A percentile compares a stretch with the other conserved stretches of the same genome.
Conservation (phyloP, 2,113 vertebrate species). For the Lates calcarifer region DNA sequence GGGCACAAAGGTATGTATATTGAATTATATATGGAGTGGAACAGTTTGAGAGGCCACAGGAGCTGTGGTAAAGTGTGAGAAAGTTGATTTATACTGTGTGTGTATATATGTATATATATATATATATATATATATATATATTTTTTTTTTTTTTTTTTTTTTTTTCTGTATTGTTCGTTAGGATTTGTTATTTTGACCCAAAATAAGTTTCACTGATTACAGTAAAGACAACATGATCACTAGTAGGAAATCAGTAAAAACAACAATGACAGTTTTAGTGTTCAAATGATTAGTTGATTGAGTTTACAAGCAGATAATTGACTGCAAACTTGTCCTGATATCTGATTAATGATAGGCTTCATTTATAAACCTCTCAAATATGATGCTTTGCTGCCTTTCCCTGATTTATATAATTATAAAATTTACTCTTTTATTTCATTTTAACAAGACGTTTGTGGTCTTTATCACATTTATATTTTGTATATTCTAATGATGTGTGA, state of each 20-base stretch:
- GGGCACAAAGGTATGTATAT: conserved; percentile 33
- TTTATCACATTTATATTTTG: not conserved
- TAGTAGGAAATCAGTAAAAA: not conserved
- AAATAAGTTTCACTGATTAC: not conserved
- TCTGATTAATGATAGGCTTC: too few relatives aligned
- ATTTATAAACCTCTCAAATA: too few relatives aligned
- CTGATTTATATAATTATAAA: too few relatives aligned
- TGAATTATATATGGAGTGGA: conserved; percentile 21
- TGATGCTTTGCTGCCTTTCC: too few relatives aligned
- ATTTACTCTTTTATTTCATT: too few relatives aligned
- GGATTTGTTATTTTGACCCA: not conserved
- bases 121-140: too few relatives aligned
- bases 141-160: not conserved
- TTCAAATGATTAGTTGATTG: not conserved
- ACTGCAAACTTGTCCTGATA: too few relatives aligned
- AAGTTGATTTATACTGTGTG: not conserved
- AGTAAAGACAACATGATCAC: not conserved
- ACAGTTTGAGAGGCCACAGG: not conserved
- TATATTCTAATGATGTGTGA: not conserved
- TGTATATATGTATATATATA: not conserved
- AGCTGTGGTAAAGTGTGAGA: not conserved
- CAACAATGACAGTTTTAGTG: not conserved
- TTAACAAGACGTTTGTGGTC: too few relatives aligned
- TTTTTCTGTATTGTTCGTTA: not conserved
- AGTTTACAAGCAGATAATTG: too few relatives aligned